Base-by-base conservation (phyloP, 1,140 invertebrate species). In the Cotesia typhae region DNA sequence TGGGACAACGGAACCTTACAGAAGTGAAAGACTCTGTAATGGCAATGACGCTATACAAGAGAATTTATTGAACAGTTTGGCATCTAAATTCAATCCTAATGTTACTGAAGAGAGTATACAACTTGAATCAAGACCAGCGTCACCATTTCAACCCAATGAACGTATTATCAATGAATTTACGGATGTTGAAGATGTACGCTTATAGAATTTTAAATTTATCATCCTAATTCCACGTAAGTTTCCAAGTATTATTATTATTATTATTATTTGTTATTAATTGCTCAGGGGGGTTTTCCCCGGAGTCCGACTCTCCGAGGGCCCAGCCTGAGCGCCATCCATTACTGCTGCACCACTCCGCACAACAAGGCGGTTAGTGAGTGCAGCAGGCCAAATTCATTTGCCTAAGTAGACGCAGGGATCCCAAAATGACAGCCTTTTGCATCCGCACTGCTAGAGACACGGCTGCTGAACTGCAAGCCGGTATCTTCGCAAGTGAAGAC, bases 41-140 rank as follows among this genome's bases (percentile, higher is more conserved):
- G 93, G 92, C 2, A 91, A 91, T 76, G 90, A 92, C 72, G 94
- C 92, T 0, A 88, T 92, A 53, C 92, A 94, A 79, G 92, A 93
- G 77, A 91, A 90, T 9, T 80, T 94, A 38, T 81, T 94, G 53
- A 87, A 88, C 0, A 73, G 83, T 69, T 38, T 79, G 74, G 52
- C 64, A 61, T 74, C 74, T 37, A 76, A 72, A 57, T 77, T 77
- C 35, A 82, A 78, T 53, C 67, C 41, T 38, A 20, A 55, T 28
- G 77, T 78, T 2, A 76, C 73, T 6, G 81, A 73, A 67, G 82
- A 85, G 73, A 80, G 82, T 78, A 85, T 85, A 60, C 78, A 79
- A 12, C 67, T 84, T 59, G 80, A 84, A 41, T 74, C 75, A 52
- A 82, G 79, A 7, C 74, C 73, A 14, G 80, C 80, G 79, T 14